Percentiles rank a stretch among this genome's conserved stretches.
Conservation (phyloP, 2,113 vertebrate species). For the Mastomys coucha region DNA sequence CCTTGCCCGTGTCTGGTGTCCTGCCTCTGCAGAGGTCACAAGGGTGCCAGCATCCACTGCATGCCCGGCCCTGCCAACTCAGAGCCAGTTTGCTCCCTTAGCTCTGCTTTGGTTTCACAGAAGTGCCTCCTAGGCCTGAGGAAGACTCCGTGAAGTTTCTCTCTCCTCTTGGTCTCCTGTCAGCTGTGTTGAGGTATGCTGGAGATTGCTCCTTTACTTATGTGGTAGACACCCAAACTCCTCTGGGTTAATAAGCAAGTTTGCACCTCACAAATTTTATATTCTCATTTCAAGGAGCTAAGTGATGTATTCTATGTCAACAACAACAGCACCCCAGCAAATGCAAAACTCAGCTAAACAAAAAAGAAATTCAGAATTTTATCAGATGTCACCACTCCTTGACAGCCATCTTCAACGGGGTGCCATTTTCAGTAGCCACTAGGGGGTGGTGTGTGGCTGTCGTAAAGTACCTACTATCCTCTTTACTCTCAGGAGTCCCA, state of each 20-base stretch:
- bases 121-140: neutral
- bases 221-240: too few species aligned
- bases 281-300: neutral
- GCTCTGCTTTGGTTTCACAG: neutral
- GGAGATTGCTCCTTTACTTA: neutral
- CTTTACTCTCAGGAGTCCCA: neutral
- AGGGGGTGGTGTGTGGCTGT: neutral
- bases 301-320: neutral
- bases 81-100: neutral
- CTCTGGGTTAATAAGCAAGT: accelerated
- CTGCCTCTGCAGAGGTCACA: accelerated
- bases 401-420: neutral
- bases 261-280: neutral
- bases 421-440: neutral
- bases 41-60: neutral
- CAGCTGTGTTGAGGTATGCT: neutral
- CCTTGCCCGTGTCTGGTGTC: accelerated
- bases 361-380: neutral
- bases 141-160: accelerated
- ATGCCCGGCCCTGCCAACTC: accelerated
- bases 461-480: neutral
- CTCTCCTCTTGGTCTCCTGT: too few species aligned
- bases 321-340: neutral
- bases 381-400: neutral
- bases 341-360: neutral